A percentile compares a stretch with the other conserved stretches of the same genome.
Evolutionary conservation across 2,113 vertebrate species (phyloP).

Genomic region (Damaliscus lunatus): DNA sequence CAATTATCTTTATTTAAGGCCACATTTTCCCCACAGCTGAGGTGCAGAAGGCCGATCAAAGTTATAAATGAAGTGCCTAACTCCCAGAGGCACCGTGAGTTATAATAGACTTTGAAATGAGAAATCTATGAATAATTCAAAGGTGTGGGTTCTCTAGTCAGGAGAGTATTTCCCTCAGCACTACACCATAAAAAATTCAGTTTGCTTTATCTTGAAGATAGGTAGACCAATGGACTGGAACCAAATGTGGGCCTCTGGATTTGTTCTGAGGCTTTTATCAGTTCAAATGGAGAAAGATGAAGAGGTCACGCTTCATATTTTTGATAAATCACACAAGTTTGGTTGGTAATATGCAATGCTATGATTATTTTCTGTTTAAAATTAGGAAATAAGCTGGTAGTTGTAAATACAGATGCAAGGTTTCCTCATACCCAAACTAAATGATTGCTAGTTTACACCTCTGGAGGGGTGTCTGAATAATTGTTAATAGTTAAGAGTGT

Average conservation of each 20-base stretch:
- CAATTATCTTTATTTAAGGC: neutral
- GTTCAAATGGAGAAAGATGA: neutral
- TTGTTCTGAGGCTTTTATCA: slow-evolving; percentile 11
- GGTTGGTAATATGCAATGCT: neutral
- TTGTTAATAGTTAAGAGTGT: neutral
- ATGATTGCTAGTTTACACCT: neutral
- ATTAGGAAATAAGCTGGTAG: neutral
- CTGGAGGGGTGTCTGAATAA: neutral
- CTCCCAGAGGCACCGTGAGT: neutral
- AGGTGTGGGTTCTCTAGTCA: neutral
- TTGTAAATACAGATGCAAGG: neutral
- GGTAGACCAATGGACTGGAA: neutral
- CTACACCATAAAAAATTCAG: neutral
- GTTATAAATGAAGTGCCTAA: neutral
- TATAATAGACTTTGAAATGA: neutral
- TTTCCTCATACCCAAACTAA: neutral
- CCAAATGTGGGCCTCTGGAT: neutral
- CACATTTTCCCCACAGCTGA: neutral
- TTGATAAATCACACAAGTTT: neutral
- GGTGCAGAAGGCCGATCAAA: neutral
- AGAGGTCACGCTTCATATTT: neutral
- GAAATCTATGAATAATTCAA: neutral
- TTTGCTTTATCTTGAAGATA: neutral
- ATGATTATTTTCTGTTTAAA: neutral
- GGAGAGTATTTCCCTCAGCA: neutral